phyloP scores from a whole-genome alignment of 2,113 vertebrate species.

The Callorhinus ursinus region DNA sequence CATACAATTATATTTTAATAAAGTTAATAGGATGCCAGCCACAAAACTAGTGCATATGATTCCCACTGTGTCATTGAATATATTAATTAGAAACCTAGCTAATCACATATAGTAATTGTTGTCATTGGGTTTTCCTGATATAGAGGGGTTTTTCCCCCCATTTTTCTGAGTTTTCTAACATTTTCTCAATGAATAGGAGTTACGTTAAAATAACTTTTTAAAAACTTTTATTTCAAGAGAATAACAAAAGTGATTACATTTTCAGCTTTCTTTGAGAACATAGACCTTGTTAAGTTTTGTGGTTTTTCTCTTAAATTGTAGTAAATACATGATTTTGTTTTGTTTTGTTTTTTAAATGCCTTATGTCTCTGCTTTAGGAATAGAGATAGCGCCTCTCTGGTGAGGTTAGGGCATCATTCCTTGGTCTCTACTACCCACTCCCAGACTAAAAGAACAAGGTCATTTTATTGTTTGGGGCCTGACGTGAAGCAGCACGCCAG shows the following conservation, averaged over 20 bases:
- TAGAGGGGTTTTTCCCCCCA: neutral
- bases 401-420: neutral
- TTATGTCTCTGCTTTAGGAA: neutral
- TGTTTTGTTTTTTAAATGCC: neutral
- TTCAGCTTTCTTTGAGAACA: neutral
- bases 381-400: neutral
- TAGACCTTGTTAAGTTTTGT: neutral
- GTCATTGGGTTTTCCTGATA: neutral
- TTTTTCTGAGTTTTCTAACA: neutral
- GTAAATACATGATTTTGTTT: neutral
- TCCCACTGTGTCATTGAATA: neutral
- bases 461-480: neutral
- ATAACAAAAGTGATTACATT: neutral
- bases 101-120: neutral
- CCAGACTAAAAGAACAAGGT: neutral
- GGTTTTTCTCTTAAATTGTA: neutral
- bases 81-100: neutral
- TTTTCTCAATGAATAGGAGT: neutral
- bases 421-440: neutral
- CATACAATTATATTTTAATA: neutral
- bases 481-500: neutral
- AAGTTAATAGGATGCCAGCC: neutral
- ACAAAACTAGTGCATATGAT: neutral
- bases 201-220: neutral
- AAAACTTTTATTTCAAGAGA: neutral